Base-by-base conservation (phyloP, 2,888 invertebrate genomes). In the Agrotis exclamationis region DNA sequence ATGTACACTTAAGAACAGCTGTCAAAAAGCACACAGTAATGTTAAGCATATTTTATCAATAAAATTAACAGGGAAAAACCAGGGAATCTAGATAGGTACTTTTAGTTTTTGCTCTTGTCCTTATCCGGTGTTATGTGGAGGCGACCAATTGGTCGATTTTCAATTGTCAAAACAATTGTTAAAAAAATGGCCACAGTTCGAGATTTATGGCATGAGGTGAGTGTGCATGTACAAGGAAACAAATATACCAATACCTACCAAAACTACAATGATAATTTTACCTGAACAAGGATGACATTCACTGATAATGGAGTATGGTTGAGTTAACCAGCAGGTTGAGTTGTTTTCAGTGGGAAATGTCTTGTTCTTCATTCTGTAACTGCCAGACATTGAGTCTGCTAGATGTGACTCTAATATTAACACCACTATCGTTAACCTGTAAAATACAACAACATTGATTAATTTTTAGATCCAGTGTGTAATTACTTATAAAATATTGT, bases 271-370 rank as follows among this genome's bases (percentile, higher is more conserved):
- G 9, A 54, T 28, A 11, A 28, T 28, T 54, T 54, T 54, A 97
- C 98, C 97, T 91, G 98, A 97, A 92, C 99, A 98, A n/a, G 98
- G 98, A 94, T 98, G 98, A 86, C 98, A 98, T 92, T 98, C 98
- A 85, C 97, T 97, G 24, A 98, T 96, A 24, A 98, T 96, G 78
- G 97, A 97, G 85, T 97, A 98, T 22, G 97, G 96, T 89, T 98
- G 98, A 76, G 97, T 97, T 63, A 97, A 94, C 97, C 97, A 97
- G 90, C 98, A 98, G 14, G 97, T 98, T 0, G 98, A 97, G 90
- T 98, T 98, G 84, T 98, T 98, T 90, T 98, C 98, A 18, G 97
- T 97, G 13, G 97, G 96, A 90, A 97, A 97, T 47, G 97, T 97
- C 84, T 97, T 97, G 86, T 96, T 97, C 85, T 95, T 97, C 79